Evolutionary conservation across 2,888 invertebrate genomes (phyloP), one percentile per base, ranked within the genome.

Genomic region (Orgyia antiqua): DNA sequence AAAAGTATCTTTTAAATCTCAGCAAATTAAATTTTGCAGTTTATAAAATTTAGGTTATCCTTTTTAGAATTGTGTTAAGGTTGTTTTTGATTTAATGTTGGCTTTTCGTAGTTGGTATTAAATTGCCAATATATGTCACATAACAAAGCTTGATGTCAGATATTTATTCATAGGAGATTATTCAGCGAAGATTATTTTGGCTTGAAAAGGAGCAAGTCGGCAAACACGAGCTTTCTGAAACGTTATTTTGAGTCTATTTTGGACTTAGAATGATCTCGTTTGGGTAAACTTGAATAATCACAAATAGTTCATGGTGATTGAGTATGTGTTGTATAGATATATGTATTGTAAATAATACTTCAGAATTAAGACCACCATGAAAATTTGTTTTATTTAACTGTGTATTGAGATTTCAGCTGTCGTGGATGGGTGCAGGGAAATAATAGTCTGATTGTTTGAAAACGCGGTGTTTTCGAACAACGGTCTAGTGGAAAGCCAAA

Each of bases 81-180:
- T 19, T n/a, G 18, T 2, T 38, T 39, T 51, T 21, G 42, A 18
- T 18, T 36, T 28, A 13, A 10, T n/a, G n/a, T n/a, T n/a, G n/a
- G n/a, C n/a, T n/a, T n/a, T n/a, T n/a, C n/a, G n/a, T n/a, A n/a
- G n/a, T n/a, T n/a, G n/a, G n/a, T n/a, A n/a, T n/a, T n/a, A n/a
- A n/a, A 4, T 67, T 75, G 80, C 82, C 79, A 82, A 77, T 73
- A 80, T 78, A 68, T 67, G 73, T 73, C 75, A 72, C 57, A 51
- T 66, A 77, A 80, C 83, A 84, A 82, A 65, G 60, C 54, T 54
- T 69, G 66, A 71, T 68, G 63, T 53, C 67, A 67, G 69, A 80
- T 76, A 76, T 35, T 35, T 82, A 83, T 84, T 84, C 84, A 86
- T 82, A 70, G 75, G 59, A 71, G 83, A 83, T 84, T 80, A 82